A percentile compares a stretch with the other conserved stretches of the same genome.
Evolutionary conservation across 1,140 invertebrate species (phyloP).

Genomic region (Zaprionus inermis): DNA sequence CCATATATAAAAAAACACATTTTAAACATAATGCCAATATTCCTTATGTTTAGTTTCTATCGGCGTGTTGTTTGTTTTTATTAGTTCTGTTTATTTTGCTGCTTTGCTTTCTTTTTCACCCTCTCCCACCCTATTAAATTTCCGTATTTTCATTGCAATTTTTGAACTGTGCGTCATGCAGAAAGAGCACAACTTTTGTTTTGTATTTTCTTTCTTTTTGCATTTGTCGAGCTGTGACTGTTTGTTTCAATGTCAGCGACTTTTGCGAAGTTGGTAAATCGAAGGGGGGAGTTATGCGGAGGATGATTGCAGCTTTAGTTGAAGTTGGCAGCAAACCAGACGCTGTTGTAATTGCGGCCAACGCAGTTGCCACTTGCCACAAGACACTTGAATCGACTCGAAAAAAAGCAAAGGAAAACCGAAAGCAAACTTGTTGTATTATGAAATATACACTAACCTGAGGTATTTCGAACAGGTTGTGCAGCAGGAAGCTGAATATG

Average conservation of each 20-base stretch:
- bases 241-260: conserved; percentile 63
- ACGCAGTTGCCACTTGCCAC: conserved; percentile 31
- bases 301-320: not conserved
- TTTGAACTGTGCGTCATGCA: conserved; percentile 31
- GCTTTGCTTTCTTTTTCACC: conserved; percentile 4
- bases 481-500: not conserved
- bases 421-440: conserved; percentile 18
- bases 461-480: not conserved
- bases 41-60: not conserved
- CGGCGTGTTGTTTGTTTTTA: not conserved
- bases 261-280: not conserved
- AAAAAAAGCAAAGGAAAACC: conserved; percentile 24
- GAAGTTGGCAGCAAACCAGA: conserved; percentile 46
- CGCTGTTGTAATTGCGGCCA: conserved; percentile 50
- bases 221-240: conserved; percentile 4
- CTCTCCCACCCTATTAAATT: conserved; percentile 5
- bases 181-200: conserved; percentile 18
- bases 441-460: not conserved
- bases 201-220: conserved; percentile 21
- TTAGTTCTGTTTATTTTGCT: conserved; percentile 18
- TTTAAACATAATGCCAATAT: not conserved
- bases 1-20: too few relatives aligned
- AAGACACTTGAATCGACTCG: conserved; percentile 35
- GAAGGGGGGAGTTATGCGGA: not conserved
- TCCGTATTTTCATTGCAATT: conserved; percentile 21